These are phyloP conservation scores for Tuta absoluta DNA, from an alignment of 2,888 invertebrate genomes.

Conservation along the genomic window DNA sequence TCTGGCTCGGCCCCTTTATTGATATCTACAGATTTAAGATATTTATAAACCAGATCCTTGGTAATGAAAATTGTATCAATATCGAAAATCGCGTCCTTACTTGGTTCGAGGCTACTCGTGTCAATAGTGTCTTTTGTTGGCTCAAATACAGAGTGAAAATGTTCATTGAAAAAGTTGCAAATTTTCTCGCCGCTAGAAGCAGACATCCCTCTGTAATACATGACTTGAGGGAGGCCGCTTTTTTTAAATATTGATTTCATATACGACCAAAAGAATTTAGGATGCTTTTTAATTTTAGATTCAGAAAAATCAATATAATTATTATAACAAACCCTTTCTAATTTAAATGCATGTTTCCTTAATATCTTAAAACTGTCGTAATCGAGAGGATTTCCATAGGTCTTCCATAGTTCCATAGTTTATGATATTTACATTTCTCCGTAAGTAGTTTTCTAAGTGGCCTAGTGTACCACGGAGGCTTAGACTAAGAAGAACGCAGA, in stretches of 20 bases:
- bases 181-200: background rate
- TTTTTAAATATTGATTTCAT: slow-evolving; percentile 3
- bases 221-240: background rate
- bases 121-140: too few relatives aligned
- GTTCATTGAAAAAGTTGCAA: slow-evolving; percentile 6
- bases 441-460: background rate
- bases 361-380: background rate
- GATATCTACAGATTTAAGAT: too few relatives aligned
- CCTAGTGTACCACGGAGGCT: background rate
- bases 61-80: too few relatives aligned
- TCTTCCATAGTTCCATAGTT: background rate
- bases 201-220: background rate
- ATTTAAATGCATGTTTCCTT: background rate
- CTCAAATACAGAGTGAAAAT: slow-evolving; percentile 19
- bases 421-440: slow-evolving; percentile 2
- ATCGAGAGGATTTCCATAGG: background rate
- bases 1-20: too few relatives aligned
- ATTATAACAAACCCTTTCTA: background rate
- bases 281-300: background rate
- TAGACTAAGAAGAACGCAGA: too few relatives aligned
- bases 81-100: too few relatives aligned
- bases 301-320: background rate
- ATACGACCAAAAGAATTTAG: slow-evolving; percentile 2
- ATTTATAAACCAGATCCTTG: too few relatives aligned
- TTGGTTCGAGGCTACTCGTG: too few relatives aligned